Conservation (phyloP, 2,888 invertebrate genomes). For the Drosophila differens region DNA sequence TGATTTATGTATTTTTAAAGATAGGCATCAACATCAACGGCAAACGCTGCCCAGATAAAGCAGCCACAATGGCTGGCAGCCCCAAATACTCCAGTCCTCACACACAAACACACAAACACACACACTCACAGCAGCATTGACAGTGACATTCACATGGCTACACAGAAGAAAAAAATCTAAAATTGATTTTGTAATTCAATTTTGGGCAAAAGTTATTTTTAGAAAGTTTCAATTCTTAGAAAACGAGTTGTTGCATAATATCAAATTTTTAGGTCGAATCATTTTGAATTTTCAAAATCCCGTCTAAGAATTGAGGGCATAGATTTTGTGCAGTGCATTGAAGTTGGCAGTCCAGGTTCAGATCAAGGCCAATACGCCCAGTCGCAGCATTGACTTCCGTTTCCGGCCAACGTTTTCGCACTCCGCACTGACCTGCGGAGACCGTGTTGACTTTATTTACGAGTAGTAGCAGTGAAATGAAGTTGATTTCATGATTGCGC, state of each 20-base stretch:
- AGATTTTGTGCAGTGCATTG: background rate
- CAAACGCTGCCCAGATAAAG: constrained; percentile 71
- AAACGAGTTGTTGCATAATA: background rate
- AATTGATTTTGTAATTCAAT: background rate
- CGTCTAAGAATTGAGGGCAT: background rate
- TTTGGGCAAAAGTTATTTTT: background rate
- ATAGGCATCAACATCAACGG: constrained; percentile 80
- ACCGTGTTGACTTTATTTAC: constrained; percentile 54
- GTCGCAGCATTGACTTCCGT: constrained; percentile 50
- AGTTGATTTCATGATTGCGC: constrained; percentile 71
- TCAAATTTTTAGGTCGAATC: background rate
- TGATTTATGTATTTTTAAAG: constrained; percentile 78
- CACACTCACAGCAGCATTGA: constrained; percentile 21
- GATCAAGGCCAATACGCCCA: constrained; percentile 23
- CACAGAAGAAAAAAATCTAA: background rate
- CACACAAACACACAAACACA: background rate
- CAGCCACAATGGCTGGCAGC: constrained; percentile 60
- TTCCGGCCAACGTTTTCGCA: constrained; percentile 34
- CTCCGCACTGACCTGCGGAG: constrained; percentile 2
- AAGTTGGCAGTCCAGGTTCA: background rate
- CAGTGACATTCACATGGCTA: constrained; percentile 23
- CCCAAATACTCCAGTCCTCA: constrained; percentile 25
- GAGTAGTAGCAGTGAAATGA: constrained; percentile 54
- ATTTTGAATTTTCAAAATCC: background rate
- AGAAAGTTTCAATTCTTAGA: background rate